These are phyloP conservation scores for Labeo catla DNA, from an alignment of 2,113 vertebrate species.

Conservation along the genomic window DNA sequence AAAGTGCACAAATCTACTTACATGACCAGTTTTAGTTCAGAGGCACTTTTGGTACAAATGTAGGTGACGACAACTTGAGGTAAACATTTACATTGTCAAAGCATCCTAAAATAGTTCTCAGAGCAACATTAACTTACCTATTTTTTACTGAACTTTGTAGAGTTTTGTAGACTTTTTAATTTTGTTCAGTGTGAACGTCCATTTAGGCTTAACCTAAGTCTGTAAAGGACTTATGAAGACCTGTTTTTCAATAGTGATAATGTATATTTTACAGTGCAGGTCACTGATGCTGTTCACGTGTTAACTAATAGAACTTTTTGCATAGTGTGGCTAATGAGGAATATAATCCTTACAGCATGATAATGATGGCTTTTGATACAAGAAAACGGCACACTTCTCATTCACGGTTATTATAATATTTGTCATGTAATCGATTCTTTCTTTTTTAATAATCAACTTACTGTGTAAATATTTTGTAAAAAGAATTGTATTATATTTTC, in stretches of 20 bases:
- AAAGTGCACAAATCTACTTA: no score
- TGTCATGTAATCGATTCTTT: conserved; percentile 46
- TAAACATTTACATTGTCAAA: neutral
- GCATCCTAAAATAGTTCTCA: neutral
- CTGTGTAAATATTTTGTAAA: conserved; percentile 66
- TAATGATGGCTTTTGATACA: conserved; percentile 38
- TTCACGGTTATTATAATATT: conserved; percentile 49
- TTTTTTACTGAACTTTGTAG: neutral
- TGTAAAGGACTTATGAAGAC: neutral
- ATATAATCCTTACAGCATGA: conserved; percentile 24
- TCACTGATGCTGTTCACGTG: conserved; percentile 55
- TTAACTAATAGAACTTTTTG: conserved; percentile 12
- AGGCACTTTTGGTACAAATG: conserved; percentile 26
- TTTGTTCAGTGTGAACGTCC: neutral
- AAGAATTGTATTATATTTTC: conserved; percentile 62
- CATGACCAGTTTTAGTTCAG: no score
- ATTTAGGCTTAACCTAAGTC: neutral
- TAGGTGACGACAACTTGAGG: conserved; percentile 37
- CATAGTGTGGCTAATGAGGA: conserved; percentile 1
- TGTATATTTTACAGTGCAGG: conserved; percentile 60
- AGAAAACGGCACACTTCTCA: conserved; percentile 43
- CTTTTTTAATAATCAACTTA: conserved; percentile 49
- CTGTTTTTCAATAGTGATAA: conserved; percentile 15
- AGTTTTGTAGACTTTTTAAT: neutral
- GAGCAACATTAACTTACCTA: neutral